These are phyloP conservation scores for Bergia sp. DNA, from an alignment of 92 coral and sea anemone genomes.

Conservation along the genomic window DNA sequence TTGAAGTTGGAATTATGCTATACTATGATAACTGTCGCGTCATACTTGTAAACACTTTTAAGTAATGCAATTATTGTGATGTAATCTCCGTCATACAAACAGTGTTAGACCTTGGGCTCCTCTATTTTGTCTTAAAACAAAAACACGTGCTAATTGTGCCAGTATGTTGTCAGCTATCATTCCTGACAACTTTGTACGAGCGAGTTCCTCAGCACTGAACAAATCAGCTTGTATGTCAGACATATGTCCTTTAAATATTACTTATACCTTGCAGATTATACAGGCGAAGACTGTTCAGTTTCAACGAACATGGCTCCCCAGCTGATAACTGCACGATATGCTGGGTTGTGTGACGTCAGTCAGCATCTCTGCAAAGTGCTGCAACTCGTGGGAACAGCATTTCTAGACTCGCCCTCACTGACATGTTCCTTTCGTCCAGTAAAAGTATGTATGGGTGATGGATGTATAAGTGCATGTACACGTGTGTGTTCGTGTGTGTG, in stretches of 20 bases:
- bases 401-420: constrained; percentile 66
- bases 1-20: too few relatives aligned
- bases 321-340: constrained; percentile 55
- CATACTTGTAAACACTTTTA: too few relatives aligned
- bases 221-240: not conserved
- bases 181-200: not conserved
- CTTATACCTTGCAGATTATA: constrained; percentile 57
- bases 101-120: too few relatives aligned
- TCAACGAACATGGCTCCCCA: constrained; percentile 68
- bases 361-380: constrained; percentile 65
- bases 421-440: constrained; percentile 75
- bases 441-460: constrained; percentile 51
- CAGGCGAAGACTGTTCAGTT: constrained; percentile 86
- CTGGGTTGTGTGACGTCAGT: constrained; percentile 66
- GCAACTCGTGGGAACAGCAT: constrained; percentile 74
- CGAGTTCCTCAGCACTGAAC: not conserved
- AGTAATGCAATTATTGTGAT: too few relatives aligned
- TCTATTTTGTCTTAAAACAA: too few relatives aligned
- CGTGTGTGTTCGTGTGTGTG: not conserved
- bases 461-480: not conserved
- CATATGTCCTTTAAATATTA: not conserved
- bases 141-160: too few relatives aligned
- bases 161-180: too few relatives aligned
- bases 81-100: too few relatives aligned
- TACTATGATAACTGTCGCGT: too few relatives aligned